Base-by-base conservation (phyloP, 1,140 invertebrate genomes). In the Drosophila triauraria region DNA sequence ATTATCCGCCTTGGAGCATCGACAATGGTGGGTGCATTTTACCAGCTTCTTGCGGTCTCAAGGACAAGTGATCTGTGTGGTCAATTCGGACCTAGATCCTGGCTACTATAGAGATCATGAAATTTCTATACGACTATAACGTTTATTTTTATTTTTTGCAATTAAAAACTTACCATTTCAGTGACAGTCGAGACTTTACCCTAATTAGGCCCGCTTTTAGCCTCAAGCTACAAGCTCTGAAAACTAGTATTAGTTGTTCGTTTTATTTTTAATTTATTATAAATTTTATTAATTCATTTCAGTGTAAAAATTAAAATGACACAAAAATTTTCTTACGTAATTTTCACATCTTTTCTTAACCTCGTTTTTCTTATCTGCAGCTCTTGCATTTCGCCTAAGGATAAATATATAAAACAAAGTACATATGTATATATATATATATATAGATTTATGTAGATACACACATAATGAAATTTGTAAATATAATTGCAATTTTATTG, bases 281-380 rank as follows among this genome's bases (percentile, higher is more conserved):
- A 83, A 83, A 82, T 82, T 83, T 83, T 83, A 83, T 83, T 83
- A 83, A 83, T 83, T 80, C 80, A 83, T 83, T 83, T 83, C 80
- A 84, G 76, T 84, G 81, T 84, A 84, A 84, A 84, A 84, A 84
- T 84, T 84, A 84, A 84, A 84, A 84, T 84, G 81, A 84, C 81
- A 84, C 81, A 84, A 80, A 80, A 54, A 54, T 84, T 84, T 84
- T 61, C 77, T 80, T 83, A 84, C 70, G 80, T 75, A 82, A 84
- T 83, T 84, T 84, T 83, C 81, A 84, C 81, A 84, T 84, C 53
- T 77, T 84, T 53, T 76, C 58, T 61, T 56, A 51, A 44, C 43
- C 13, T 53, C 13, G 51, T 63, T 65, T 65, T 62, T 62, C 50
- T 64, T 78, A 43, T 75, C 78, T 56, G 51, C 35, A 70, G 64